Conservation (phyloP, 2,113 vertebrate species). For the Ceyx cyanopectus region DNA sequence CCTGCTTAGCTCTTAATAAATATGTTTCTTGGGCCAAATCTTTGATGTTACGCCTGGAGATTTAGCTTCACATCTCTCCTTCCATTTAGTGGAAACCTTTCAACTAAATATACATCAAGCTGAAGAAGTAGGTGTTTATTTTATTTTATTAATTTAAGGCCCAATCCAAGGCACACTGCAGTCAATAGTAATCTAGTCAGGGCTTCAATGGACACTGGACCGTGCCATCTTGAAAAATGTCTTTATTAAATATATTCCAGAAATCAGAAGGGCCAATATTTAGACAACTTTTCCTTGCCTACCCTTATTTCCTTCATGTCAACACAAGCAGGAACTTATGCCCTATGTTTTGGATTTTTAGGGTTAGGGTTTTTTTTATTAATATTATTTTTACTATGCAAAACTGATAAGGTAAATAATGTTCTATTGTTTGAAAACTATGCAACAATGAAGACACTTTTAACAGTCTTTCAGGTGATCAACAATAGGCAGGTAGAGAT, state of each 20-base stretch:
- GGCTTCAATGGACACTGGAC: background rate
- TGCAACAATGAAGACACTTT: background rate
- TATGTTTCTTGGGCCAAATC: background rate
- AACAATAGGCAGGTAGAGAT: background rate
- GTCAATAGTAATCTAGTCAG: background rate
- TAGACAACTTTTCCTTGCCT: background rate
- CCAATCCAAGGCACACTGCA: background rate
- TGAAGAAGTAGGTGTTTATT: background rate
- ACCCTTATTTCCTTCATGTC: background rate
- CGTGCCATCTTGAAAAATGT: background rate
- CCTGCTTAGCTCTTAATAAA: conserved; percentile 21
- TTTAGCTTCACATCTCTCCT: background rate
- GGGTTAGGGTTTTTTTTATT: background rate
- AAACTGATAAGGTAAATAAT: background rate
- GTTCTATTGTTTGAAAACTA: background rate
- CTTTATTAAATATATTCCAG: conserved; percentile 20
- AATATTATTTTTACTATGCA: background rate
- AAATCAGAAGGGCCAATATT: background rate
- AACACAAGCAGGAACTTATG: background rate
- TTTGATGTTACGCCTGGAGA: background rate
- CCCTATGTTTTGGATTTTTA: background rate
- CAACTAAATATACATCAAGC: background rate
- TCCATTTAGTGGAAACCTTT: background rate
- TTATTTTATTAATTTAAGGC: background rate
- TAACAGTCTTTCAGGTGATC: background rate